Percentiles rank a stretch among this genome's conserved stretches.
These are phyloP conservation scores for Hippocampus comes DNA, from an alignment of 2,113 vertebrate species.

Conservation along the genomic window DNA sequence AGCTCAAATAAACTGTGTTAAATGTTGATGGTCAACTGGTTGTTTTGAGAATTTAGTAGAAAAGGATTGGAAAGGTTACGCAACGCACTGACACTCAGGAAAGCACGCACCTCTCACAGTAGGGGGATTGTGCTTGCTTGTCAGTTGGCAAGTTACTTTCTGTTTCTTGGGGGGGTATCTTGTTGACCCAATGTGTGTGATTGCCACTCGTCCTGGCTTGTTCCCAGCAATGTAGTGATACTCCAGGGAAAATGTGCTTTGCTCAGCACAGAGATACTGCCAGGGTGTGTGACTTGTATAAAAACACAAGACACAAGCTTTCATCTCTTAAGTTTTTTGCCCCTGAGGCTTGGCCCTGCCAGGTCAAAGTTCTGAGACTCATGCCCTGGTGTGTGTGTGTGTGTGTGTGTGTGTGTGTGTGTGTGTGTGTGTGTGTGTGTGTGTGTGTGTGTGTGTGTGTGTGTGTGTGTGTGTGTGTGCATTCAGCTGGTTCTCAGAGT, in stretches of 20 bases:
- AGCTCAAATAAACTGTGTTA: neutral
- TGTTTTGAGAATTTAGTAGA: neutral
- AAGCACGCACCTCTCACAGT: neutral
- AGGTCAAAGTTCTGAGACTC: conserved; percentile 39
- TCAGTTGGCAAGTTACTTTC: neutral
- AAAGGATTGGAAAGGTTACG: neutral
- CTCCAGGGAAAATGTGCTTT: conserved; percentile 2
- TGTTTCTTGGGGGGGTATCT: neutral
- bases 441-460: conserved; percentile 23
- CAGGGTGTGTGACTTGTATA: conserved; percentile 6
- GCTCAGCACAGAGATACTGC: neutral
- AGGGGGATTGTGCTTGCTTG: neutral
- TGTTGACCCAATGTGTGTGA: neutral
- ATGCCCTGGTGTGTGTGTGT: conserved; percentile 33
- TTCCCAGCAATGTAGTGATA: neutral
- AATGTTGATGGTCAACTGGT: neutral
- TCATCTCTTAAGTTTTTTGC: conserved; percentile 23
- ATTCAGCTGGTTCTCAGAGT: conserved; percentile 51
- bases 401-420: conserved; percentile 13
- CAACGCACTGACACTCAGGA: neutral
- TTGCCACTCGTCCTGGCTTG: neutral
- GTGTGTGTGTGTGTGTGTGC: conserved; percentile 17
- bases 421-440: too few relatives aligned
- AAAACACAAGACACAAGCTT: neutral
- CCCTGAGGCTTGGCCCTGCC: conserved; percentile 34